Conservation (phyloP, 2,888 invertebrate genomes). For the Idaea dimidiata region DNA sequence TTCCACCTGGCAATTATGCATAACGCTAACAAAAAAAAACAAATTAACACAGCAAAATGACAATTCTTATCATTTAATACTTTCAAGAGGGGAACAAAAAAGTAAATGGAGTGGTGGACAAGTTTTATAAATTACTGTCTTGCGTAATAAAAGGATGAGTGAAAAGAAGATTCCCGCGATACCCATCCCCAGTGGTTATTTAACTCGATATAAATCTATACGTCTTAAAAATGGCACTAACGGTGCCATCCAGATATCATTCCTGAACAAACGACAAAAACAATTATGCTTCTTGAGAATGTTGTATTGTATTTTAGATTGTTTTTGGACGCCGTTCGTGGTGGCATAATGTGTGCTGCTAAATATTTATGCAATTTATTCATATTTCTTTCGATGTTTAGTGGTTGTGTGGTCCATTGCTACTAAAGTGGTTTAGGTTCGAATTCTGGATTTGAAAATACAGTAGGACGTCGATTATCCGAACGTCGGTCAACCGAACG, state of each 20-base stretch:
- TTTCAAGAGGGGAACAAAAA: slow-evolving; percentile 29
- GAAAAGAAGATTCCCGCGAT: slow-evolving; percentile 24
- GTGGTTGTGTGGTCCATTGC: slow-evolving; percentile 24
- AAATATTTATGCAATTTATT: slow-evolving; percentile 78
- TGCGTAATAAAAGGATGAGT: slow-evolving; percentile 32
- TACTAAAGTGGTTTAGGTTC: slow-evolving; percentile 17
- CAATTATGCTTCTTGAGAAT: slow-evolving; percentile 66
- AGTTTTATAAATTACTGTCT: slow-evolving; percentile 32
- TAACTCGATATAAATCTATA: slow-evolving; percentile 40
- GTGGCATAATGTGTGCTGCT: slow-evolving; percentile 65
- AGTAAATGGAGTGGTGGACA: slow-evolving; percentile 27
- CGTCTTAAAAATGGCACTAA: slow-evolving; percentile 66
- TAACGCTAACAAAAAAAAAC: slow-evolving; percentile 3
- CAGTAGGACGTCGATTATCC: no score
- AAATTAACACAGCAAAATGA: slow-evolving; percentile 4
- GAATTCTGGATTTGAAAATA: slow-evolving; percentile 9
- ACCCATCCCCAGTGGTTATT: slow-evolving; percentile 26
- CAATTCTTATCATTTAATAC: slow-evolving; percentile 27
- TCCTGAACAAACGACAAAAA: slow-evolving; percentile 67
- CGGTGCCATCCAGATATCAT: slow-evolving; percentile 63
- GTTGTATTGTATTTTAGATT: slow-evolving; percentile 60
- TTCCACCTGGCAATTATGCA: not conserved
- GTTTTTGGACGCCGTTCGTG: slow-evolving; percentile 52
- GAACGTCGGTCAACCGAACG: no score
- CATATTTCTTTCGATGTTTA: slow-evolving; percentile 50